phyloP scores from a whole-genome alignment of 1,140 invertebrate genomes.

The Pantala flavescens region DNA sequence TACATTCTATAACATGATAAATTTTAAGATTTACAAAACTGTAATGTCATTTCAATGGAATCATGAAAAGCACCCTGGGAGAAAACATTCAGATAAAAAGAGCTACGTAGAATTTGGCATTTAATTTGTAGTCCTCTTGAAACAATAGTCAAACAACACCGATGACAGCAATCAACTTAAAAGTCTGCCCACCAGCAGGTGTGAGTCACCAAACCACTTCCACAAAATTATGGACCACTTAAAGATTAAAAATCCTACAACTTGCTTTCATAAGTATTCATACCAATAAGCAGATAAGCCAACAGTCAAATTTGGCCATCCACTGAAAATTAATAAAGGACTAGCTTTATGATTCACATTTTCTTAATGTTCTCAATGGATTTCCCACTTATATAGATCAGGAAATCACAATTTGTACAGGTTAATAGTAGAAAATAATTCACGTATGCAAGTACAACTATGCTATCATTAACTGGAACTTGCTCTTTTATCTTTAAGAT shows the following conservation, averaged over 20 bases:
- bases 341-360: slow-evolving; percentile 3
- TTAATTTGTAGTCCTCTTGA: neutral
- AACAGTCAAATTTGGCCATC: neutral
- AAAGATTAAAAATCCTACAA: neutral
- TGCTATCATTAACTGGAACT: slow-evolving; percentile 5
- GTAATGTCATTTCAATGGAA: neutral
- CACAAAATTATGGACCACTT: neutral
- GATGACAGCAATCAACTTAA: neutral
- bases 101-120: neutral
- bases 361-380: neutral
- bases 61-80: neutral
- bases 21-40: neutral
- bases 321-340: neutral
- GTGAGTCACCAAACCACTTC: neutral
- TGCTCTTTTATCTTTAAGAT: neutral
- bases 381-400: neutral
- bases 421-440: slow-evolving; percentile 9
- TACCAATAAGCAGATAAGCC: neutral
- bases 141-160: neutral
- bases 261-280: neutral
- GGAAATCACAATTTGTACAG: slow-evolving; percentile 1
- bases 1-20: neutral
- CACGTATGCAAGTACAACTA: neutral
- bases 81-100: neutral
- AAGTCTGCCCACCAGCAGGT: neutral